A percentile compares a stretch with the other conserved stretches of the same genome.
phyloP scores from a whole-genome alignment of 2,888 invertebrate genomes.

The Thalpophila matura region DNA sequence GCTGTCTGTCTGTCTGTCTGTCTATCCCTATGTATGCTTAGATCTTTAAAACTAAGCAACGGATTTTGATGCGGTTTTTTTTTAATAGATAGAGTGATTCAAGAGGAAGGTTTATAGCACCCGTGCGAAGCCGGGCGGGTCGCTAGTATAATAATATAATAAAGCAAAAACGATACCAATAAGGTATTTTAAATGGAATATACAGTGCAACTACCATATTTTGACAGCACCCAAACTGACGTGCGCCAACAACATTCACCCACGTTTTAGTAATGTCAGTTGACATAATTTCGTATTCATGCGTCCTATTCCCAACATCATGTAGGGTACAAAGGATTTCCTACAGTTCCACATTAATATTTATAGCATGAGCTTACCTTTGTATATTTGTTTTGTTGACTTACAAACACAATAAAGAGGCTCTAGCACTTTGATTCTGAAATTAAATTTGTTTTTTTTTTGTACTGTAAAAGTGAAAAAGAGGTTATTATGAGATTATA shows the following conservation, averaged over 20 bases:
- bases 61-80: no score
- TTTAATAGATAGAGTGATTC: no score
- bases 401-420: conserved; percentile 9
- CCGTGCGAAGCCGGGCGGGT: no score
- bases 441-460: conserved; percentile 14
- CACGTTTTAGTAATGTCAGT: conserved; percentile 23
- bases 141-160: no score
- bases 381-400: conserved; percentile 30
- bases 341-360: conserved; percentile 43
- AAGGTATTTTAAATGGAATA: background rate
- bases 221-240: background rate
- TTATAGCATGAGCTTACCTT: conserved; percentile 46
- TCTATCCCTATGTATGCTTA: no score
- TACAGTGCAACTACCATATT: background rate
- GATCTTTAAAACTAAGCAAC: no score
- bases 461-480: no score
- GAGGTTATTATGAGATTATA: no score
- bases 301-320: conserved; percentile 12
- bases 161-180: no score
- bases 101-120: no score
- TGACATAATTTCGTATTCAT: conserved; percentile 53
- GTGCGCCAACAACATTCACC: background rate
- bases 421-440: conserved; percentile 18
- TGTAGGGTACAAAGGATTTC: conserved; percentile 37
- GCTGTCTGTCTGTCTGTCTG: no score